Percentiles rank a stretch among this genome's conserved stretches.
Conservation (phyloP, 1,140 invertebrate species). For the Drosophila arizonae region DNA sequence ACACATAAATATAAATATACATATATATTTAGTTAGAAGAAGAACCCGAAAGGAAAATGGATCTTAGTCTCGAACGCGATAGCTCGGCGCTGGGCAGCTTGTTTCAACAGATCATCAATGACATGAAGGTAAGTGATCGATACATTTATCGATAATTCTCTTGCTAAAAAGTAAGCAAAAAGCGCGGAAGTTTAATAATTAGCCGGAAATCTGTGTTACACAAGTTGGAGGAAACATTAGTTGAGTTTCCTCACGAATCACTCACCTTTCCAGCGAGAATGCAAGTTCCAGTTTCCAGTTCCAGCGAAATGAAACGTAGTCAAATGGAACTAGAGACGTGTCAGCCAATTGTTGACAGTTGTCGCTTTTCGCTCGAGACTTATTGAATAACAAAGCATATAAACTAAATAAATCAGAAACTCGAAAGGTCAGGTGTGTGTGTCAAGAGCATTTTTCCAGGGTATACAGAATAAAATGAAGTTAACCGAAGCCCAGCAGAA, state of each 20-base stretch:
- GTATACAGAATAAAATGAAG: conserved; percentile 2
- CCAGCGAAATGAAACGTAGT: conserved; percentile 39
- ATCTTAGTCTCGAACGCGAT: conserved; percentile 89
- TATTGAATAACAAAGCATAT: conserved; percentile 39
- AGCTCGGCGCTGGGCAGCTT: conserved; percentile 91
- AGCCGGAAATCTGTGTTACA: conserved; percentile 7
- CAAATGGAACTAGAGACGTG: conserved; percentile 37
- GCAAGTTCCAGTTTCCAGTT: conserved; percentile 15
- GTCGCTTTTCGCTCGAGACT: conserved; percentile 8
- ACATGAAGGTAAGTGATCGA: conserved; percentile 89
- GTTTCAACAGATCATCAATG: conserved; percentile 92
- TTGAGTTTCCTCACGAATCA: conserved; percentile 36
- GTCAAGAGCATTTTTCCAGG: conserved; percentile 60
- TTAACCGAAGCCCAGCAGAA: conserved; percentile 49
- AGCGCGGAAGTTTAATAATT: conserved; percentile 31
- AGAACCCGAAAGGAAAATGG: conserved; percentile 83
- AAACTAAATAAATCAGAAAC: conserved; percentile 31
- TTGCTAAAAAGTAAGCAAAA: neutral
- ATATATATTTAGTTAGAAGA: conserved; percentile 4
- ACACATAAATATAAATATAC: neutral
- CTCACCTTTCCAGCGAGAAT: conserved; percentile 19
- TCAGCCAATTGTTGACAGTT: conserved; percentile 14
- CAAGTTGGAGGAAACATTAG: conserved; percentile 20
- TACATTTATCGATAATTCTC: conserved; percentile 1
- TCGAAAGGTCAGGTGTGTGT: conserved; percentile 42